Conservation (phyloP, 2,797 vertebrate species). For the Anguilla pacifica region DNA sequence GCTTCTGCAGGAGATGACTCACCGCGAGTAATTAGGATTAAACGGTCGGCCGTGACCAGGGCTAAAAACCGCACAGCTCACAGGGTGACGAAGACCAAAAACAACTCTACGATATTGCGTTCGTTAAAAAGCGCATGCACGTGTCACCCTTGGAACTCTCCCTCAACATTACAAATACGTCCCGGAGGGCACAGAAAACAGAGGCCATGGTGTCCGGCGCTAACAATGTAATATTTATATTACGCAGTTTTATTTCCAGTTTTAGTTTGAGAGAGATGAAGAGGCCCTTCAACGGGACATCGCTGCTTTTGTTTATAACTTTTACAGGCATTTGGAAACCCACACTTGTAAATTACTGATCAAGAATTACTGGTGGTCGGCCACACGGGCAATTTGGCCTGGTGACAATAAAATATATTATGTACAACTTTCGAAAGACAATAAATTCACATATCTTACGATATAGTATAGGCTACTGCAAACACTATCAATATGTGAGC, state of each 20-base stretch:
- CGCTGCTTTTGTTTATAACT: slow-evolving; percentile 30
- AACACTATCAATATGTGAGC: neutral
- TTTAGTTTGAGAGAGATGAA: neutral
- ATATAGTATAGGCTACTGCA: neutral
- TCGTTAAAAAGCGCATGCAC: slow-evolving; percentile 26
- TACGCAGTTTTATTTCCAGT: slow-evolving; percentile 33
- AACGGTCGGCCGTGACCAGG: slow-evolving; percentile 65
- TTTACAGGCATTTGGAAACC: slow-evolving; percentile 15
- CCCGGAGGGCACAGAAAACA: slow-evolving; percentile 11
- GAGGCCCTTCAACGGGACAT: slow-evolving; percentile 17
- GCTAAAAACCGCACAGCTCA: slow-evolving; percentile 61
- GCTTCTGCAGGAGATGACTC: slow-evolving; percentile 58
- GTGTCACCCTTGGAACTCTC: slow-evolving; percentile 31
- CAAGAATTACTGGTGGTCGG: neutral
- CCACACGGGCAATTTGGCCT: neutral
- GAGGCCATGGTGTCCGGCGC: slow-evolving; percentile 18
- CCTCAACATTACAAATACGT: slow-evolving; percentile 34
- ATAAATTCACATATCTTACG: neutral
- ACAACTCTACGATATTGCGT: slow-evolving; percentile 45
- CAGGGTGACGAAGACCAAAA: slow-evolving; percentile 67
- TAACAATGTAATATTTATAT: slow-evolving; percentile 20
- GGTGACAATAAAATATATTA: neutral
- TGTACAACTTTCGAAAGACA: neutral
- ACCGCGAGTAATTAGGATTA: slow-evolving; percentile 71
- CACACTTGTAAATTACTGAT: neutral